phyloP scores from a whole-genome alignment of 2,888 invertebrate genomes.

The Oligia fasciuncula region DNA sequence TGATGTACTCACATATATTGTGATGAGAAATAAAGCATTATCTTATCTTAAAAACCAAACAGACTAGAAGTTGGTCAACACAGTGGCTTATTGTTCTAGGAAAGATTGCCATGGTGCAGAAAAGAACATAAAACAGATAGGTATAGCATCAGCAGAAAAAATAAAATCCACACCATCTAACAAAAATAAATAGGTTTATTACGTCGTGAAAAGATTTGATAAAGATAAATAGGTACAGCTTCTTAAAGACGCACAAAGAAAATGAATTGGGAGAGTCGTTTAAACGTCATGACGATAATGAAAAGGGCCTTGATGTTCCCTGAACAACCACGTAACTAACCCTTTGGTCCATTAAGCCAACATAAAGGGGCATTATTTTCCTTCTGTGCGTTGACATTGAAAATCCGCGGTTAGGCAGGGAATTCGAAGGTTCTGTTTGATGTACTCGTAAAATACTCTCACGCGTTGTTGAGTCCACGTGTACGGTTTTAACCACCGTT shows the following conservation, averaged over 20 bases:
- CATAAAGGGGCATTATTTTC: conserved; percentile 54
- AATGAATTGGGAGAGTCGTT: conserved; percentile 29
- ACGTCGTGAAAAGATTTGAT: conserved; percentile 21
- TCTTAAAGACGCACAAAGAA: conserved; percentile 10
- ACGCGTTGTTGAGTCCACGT: conserved; percentile 34
- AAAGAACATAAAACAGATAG: too few relatives aligned
- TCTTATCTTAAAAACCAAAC: neutral
- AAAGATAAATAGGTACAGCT: conserved; percentile 22
- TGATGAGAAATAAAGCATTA: too few relatives aligned
- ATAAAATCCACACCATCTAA: neutral
- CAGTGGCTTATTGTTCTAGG: neutral
- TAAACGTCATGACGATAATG: conserved; percentile 33
- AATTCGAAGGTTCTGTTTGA: conserved; percentile 46
- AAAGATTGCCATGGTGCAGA: neutral
- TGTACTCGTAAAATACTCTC: conserved; percentile 54
- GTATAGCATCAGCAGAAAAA: neutral
- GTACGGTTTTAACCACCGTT: conserved; percentile 20
- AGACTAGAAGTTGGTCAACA: neutral
- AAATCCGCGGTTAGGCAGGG: conserved; percentile 33
- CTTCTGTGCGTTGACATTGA: conserved; percentile 58
- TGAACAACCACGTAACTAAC: conserved; percentile 35
- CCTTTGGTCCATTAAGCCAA: conserved; percentile 62
- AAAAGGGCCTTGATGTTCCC: conserved; percentile 39
- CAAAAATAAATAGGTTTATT: conserved; percentile 14
- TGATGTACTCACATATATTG: too few relatives aligned